Evolutionary conservation across 2,113 vertebrate species (phyloP).

Genomic region (Perccottus glenii): DNA sequence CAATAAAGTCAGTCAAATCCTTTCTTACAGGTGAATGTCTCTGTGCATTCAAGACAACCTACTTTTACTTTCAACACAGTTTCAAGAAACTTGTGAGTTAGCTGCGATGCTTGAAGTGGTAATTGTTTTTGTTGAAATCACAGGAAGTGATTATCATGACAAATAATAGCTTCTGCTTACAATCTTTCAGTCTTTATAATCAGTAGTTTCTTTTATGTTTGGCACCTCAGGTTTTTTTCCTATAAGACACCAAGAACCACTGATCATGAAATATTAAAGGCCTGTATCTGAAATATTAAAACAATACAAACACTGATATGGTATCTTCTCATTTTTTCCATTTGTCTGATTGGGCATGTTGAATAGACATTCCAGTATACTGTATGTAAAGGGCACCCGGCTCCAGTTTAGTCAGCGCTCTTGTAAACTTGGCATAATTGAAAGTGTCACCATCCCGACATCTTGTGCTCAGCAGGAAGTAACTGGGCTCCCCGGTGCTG

Average conservation of each 20-base stretch:
- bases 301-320: neutral
- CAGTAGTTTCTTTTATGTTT: no score
- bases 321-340: neutral
- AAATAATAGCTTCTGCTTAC: no score
- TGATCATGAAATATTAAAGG: no score
- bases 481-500: slow-evolving; percentile 56
- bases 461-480: slow-evolving; percentile 71
- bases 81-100: no score
- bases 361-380: neutral
- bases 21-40: slow-evolving; percentile 41
- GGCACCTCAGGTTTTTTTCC: no score
- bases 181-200: no score
- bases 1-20: slow-evolving; percentile 27
- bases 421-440: slow-evolving; percentile 61
- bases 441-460: slow-evolving; percentile 65
- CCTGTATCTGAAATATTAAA: neutral
- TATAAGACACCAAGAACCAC: no score
- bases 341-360: neutral
- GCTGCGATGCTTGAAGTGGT: no score
- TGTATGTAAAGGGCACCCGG: slow-evolving; percentile 33
- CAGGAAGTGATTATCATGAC: no score
- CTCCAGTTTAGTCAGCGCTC: slow-evolving; percentile 60
- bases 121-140: no score
- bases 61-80: slow-evolving; percentile 11
- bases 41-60: slow-evolving; percentile 27